These are phyloP conservation scores for Nesoenas mayeri DNA, from an alignment of 2,113 vertebrate species.

Conservation along the genomic window DNA sequence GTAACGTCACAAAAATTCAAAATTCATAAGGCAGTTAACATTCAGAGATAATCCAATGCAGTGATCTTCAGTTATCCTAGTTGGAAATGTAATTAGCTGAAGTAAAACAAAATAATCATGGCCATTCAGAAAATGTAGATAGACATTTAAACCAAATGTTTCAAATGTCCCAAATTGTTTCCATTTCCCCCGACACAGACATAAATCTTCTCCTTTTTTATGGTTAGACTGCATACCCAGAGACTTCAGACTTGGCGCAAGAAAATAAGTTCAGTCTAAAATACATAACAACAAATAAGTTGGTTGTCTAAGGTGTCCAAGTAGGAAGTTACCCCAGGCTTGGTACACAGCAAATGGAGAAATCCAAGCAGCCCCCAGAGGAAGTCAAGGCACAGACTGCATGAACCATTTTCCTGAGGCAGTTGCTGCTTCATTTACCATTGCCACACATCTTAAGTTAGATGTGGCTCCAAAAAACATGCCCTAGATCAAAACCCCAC, in stretches of 20 bases:
- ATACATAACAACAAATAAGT: not conserved
- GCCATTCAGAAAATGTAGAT: not conserved
- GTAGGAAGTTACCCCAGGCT: not conserved
- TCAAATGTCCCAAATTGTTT: not conserved
- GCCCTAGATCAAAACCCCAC: not conserved
- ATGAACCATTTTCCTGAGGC: not conserved
- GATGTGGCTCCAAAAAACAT: not conserved
- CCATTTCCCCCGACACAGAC: not conserved
- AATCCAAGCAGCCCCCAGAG: not conserved
- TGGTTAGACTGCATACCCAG: not conserved
- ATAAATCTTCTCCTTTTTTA: not conserved
- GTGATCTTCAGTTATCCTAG: not conserved
- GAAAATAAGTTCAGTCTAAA: not conserved
- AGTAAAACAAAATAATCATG: slow-evolving; percentile 11
- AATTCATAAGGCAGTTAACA: not conserved
- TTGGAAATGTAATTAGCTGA: slow-evolving; percentile 3
- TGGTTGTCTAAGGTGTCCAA: not conserved
- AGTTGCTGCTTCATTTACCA: not conserved
- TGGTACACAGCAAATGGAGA: not conserved
- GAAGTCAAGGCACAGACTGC: not conserved
- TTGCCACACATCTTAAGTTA: not conserved
- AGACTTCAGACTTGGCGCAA: not conserved
- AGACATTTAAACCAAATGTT: not conserved
- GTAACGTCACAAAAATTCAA: not conserved
- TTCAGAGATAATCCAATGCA: not conserved